Evolutionary conservation across 1,140 invertebrate genomes (phyloP), one percentile per base, ranked within the genome.

Genomic region (Drosophila trapezifrons): DNA sequence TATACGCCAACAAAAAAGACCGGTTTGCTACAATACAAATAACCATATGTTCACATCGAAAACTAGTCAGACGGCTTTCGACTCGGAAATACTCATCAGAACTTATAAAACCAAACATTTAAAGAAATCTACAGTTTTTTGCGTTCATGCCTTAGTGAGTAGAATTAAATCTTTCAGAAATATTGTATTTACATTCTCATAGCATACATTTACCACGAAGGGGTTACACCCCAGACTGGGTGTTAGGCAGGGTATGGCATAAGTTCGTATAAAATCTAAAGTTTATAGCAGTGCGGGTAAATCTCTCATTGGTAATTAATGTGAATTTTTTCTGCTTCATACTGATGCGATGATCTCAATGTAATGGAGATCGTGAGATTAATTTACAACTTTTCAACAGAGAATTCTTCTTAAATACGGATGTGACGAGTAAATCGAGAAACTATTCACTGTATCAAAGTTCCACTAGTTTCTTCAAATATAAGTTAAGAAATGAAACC

Each of bases 11-110:
- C 8, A 25, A 27, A 59, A 20, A 59, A 64, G 15, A 64, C 60
- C 60, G 60, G 60, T 64, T 64, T 62, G 12, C 22, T 22, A 13
- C 56, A 43, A n/a, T 25, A 17, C 37, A 43, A 25, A 25, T 18
- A 13, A 56, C 5, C 37, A n/a, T 15, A 22, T 56, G 18, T 42
- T 42, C 2, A 37, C 12, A 27, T 38, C 13, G 7, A 57, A 58
- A 62, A 62, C 32, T 20, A 27, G 51, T 62, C 22, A 38, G n/a
- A 10, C 9, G 7, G 22, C 54, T 63, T 12, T 60, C 38, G 37
- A 25, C 55, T 20, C 22, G 38, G 8, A n/a, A 5, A 25, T 59
- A 64, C 54, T 42, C 18, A 59, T 32, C 18, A 42, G 22, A 38
- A 17, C n/a, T n/a, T 10, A 12, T 3, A n/a, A 25, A 18, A 17